Evolutionary conservation across 2,888 invertebrate species (phyloP), one percentile per base, ranked within the genome.

Genomic region (Eilema caniola): DNA sequence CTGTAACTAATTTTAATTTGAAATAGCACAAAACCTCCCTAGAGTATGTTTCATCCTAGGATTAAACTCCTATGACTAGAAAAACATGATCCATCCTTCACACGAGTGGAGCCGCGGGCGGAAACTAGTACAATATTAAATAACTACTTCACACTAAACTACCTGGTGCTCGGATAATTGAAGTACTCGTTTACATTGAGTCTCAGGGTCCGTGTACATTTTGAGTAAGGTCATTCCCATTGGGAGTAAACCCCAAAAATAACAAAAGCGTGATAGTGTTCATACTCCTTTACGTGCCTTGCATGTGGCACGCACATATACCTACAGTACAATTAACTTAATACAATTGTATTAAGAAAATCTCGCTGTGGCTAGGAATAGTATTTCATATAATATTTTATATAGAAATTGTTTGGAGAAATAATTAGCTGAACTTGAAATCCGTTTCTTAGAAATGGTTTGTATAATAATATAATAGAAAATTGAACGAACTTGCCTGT

Each of bases 271-370:
- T 53, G 20, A 7, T n/a, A 41, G 41, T 53, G n/a, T n/a, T n/a
- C n/a, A n/a, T 53, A 53, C 53, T 47, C 47, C 20, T 47, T 37
- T 41, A n/a, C 14, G 8, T 23, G 20, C 25, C 41, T 62, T 25
- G 41, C 62, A 41, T 62, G 62, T 41, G 25, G 24, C 62, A 62
- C 62, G 62, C 62, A 62, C 41, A 62, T 11, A 31, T 25, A 62
- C 11, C 24, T 11, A n/a, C n/a, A n/a, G n/a, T n/a, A n/a, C n/a
- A 62, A 62, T 62, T 62, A 25, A 62, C 41, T 25, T 24, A 62
- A 25, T 41, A 41, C 37, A 62, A 62, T 62, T 41, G 24, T 62
- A 25, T 20, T 41, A 25, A 25, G 20, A 41, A 41, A 25, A 62
- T 41, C 20, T 41, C 20, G 16, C 8, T 24, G n/a, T 4, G 7